A percentile compares a stretch with the other conserved stretches of the same genome.
Evolutionary conservation across 2,113 vertebrate genomes (phyloP).

Genomic region (Baryphthengus martii): DNA sequence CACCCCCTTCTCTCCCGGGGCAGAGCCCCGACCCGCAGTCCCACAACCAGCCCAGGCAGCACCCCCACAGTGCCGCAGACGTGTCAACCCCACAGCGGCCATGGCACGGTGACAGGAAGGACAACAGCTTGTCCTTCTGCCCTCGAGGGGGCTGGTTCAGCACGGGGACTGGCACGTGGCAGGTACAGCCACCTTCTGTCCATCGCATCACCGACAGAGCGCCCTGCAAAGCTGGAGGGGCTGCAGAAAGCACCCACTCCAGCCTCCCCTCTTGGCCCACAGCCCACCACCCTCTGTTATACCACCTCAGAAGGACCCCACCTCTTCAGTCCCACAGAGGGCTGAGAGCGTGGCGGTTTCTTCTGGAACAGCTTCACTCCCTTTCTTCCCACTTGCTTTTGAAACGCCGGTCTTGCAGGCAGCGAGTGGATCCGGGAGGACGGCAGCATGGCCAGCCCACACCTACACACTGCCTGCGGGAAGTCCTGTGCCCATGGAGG

Average conservation of each 20-base stretch:
- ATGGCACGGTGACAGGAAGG: accelerated
- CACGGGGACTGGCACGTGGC: accelerated
- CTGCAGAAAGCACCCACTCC: not conserved
- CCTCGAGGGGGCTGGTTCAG: not conserved
- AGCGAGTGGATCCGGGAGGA: not conserved
- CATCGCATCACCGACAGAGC: not conserved
- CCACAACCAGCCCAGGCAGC: not conserved
- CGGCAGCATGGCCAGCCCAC: not conserved
- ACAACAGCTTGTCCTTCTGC: not conserved
- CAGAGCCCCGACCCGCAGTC: not conserved
- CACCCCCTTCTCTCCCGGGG: not conserved
- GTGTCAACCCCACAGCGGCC: accelerated
- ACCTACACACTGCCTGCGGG: accelerated
- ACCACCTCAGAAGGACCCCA: not conserved
- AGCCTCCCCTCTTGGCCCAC: not conserved
- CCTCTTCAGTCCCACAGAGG: not conserved
- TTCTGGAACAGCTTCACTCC: not conserved
- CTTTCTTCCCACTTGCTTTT: not conserved
- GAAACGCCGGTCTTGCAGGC: not conserved
- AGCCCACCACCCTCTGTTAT: not conserved
- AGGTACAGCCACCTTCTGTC: accelerated
- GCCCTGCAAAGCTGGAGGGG: not conserved
- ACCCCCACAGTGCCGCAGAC: accelerated
- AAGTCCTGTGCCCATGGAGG: not conserved
- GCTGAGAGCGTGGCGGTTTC: not conserved